Conservation (phyloP, 2,888 invertebrate genomes). For the Margaritifera margaritifera region DNA sequence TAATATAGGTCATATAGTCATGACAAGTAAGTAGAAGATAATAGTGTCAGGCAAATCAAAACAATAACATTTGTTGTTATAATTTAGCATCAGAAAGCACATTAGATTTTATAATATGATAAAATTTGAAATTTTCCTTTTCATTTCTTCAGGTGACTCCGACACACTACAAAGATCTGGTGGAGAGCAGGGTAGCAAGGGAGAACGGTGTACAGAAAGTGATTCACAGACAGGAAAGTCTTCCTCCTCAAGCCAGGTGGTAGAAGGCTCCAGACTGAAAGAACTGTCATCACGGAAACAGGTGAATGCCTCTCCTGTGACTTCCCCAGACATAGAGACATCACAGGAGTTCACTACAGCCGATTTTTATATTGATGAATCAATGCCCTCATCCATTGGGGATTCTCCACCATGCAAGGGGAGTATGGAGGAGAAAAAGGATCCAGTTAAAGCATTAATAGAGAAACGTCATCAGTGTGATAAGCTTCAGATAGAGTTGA, state of each 20-base stretch:
- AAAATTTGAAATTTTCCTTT: no score
- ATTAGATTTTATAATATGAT: no score
- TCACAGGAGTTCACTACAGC: slow-evolving; percentile 83
- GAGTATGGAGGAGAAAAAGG: slow-evolving; percentile 72
- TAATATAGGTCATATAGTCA: no score
- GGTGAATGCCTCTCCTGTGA: slow-evolving; percentile 21
- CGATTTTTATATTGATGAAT: slow-evolving; percentile 91
- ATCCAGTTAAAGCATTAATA: slow-evolving; percentile 72
- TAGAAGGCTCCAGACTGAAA: slow-evolving; percentile 4
- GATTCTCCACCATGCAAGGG: slow-evolving; percentile 71
- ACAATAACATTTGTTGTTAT: no score
- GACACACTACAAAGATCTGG: no score
- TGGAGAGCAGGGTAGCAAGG: no score
- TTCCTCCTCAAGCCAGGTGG: neutral
- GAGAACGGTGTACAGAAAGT: neutral
- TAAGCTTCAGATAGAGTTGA: slow-evolving; percentile 33
- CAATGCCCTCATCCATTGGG: slow-evolving; percentile 87
- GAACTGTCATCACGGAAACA: slow-evolving; percentile 4
- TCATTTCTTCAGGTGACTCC: no score
- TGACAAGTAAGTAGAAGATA: no score
- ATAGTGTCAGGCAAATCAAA: no score
- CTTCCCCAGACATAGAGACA: slow-evolving; percentile 63
- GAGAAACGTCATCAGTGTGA: slow-evolving; percentile 57
- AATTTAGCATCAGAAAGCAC: no score
- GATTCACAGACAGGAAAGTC: slow-evolving; percentile 5